These are phyloP conservation scores for Mythimna ferrago DNA, from an alignment of 2,888 invertebrate genomes.

Conservation along the genomic window DNA sequence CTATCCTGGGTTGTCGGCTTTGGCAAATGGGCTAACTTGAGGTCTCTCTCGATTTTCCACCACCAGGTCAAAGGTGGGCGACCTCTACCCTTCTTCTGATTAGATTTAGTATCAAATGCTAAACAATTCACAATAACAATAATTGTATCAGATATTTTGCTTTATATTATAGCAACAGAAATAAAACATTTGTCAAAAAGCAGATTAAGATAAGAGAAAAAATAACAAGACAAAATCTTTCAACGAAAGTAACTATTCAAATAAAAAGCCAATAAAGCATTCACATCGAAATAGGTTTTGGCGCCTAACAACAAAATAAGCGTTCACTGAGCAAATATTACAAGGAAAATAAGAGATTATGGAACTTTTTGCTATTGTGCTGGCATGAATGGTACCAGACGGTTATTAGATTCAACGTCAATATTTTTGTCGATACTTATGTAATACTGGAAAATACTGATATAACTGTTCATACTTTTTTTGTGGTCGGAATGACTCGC, in stretches of 20 bases:
- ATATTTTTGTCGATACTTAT: constrained; percentile 7
- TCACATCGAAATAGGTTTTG: constrained; percentile 11
- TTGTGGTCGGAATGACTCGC: background rate
- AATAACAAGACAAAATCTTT: background rate
- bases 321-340: constrained; percentile 33
- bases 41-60: too few species aligned
- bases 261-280: constrained; percentile 40
- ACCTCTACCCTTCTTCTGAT: too few species aligned
- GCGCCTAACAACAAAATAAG: constrained; percentile 22
- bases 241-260: constrained; percentile 13
- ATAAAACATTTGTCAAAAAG: background rate
- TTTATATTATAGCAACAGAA: background rate
- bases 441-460: background rate
- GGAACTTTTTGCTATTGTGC: constrained; percentile 31
- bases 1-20: too few species aligned
- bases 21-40: too few species aligned
- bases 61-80: too few species aligned
- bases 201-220: constrained; percentile 1
- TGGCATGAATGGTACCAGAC: constrained; percentile 9
- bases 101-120: too few species aligned
- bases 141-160: too few species aligned
- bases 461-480: constrained; percentile 1
- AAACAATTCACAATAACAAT: too few species aligned
- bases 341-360: constrained; percentile 28
- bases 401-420: constrained; percentile 17